These are phyloP conservation scores for Papilio gigon DNA, from an alignment of 2,888 invertebrate species.

Conservation along the genomic window DNA sequence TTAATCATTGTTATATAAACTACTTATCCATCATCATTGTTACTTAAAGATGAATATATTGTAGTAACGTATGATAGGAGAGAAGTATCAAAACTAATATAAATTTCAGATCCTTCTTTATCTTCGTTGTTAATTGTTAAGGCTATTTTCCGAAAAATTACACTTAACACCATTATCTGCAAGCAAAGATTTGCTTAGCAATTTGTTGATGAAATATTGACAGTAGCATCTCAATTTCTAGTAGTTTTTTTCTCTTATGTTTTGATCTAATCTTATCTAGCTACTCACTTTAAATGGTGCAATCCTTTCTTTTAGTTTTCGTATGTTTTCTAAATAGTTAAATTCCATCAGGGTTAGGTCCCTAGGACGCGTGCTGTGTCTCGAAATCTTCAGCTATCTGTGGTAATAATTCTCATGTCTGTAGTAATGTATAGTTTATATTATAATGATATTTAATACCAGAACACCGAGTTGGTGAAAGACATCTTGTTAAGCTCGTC, in stretches of 20 bases:
- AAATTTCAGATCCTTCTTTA: too few species aligned
- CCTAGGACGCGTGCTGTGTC: not conserved
- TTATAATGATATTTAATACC: not conserved
- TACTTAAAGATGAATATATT: too few species aligned
- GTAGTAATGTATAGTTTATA: not conserved
- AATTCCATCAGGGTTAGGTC: conserved; percentile 11
- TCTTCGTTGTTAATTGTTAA: too few species aligned
- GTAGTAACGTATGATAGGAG: too few species aligned
- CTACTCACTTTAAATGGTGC: conserved; percentile 26
- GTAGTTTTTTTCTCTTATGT: too few species aligned
- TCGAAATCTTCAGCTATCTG: conserved; percentile 3
- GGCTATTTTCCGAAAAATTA: not conserved
- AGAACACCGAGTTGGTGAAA: not conserved
- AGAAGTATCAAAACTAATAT: too few species aligned
- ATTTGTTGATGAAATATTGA: not conserved
- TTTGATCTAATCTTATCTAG: too few species aligned
- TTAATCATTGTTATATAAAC: too few species aligned
- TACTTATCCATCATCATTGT: too few species aligned
- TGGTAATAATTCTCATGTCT: not conserved
- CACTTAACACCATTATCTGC: not conserved
- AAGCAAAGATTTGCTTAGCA: not conserved
- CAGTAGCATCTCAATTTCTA: too few species aligned
- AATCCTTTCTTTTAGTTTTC: conserved; percentile 15
- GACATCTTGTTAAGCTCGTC: not conserved
- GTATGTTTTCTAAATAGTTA: conserved; percentile 22